phyloP scores from a whole-genome alignment of 1,140 invertebrate species.

The Tetragnatha versicolor region DNA sequence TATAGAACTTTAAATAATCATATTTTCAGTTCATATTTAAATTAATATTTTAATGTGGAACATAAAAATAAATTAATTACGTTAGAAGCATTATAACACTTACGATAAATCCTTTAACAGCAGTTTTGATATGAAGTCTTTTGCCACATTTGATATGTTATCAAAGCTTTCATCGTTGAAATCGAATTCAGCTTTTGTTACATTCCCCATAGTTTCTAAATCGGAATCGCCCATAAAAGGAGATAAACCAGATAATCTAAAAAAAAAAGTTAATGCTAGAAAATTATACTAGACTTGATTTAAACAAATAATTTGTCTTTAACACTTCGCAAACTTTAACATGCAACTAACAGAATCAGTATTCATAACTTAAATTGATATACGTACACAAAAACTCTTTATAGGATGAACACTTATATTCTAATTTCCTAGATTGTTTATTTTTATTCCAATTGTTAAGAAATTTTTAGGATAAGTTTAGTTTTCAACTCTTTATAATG shows the following conservation, averaged over 20 bases:
- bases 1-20: no score
- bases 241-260: constrained; percentile 92
- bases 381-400: no score
- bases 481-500: no score
- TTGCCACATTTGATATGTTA: constrained; percentile 88
- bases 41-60: not conserved
- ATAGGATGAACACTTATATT: not conserved
- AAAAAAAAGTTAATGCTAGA: not conserved
- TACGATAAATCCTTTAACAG: constrained; percentile 91
- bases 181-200: constrained; percentile 93
- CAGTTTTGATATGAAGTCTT: constrained; percentile 89
- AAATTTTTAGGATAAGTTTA: no score
- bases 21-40: no score
- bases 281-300: not conserved
- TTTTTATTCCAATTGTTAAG: no score
- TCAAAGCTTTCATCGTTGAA: constrained; percentile 94
- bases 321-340: not conserved
- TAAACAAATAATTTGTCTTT: not conserved
- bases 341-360: not conserved
- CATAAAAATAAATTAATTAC: not conserved
- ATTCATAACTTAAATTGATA: no score
- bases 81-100: constrained; percentile 62
- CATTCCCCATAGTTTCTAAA: constrained; percentile 96
- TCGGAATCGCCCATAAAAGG: constrained; percentile 98
- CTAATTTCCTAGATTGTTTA: no score